Evolutionary conservation across 1,140 invertebrate species (phyloP).

Genomic region (Cydia splendana): DNA sequence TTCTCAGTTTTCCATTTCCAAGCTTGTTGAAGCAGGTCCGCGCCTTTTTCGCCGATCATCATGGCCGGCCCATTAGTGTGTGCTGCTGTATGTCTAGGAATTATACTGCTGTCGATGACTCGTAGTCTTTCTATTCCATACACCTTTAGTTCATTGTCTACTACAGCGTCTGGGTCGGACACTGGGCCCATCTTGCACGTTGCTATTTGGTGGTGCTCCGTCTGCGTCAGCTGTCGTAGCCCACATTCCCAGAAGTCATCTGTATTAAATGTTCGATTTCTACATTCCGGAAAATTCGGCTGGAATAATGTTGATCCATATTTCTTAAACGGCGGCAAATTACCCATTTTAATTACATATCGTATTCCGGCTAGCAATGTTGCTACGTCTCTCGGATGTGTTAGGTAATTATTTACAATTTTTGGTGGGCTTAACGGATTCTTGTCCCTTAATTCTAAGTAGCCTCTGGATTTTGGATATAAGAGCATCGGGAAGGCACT

Average conservation of each 20-base stretch:
- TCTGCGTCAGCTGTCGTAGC: conserved; percentile 81
- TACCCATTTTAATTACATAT: conserved; percentile 81
- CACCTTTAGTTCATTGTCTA: conserved; percentile 86
- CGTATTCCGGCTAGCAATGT: conserved; percentile 85
- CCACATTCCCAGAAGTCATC: conserved; percentile 89
- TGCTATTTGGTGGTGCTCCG: conserved; percentile 86
- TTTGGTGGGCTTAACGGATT: conserved; percentile 88
- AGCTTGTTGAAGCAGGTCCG: conserved; percentile 87
- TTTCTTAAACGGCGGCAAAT: conserved; percentile 82
- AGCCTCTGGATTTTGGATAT: conserved; percentile 87
- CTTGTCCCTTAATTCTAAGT: conserved; percentile 82
- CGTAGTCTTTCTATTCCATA: conserved; percentile 85
- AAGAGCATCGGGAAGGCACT: conserved; percentile 86
- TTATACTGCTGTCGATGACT: conserved; percentile 88
- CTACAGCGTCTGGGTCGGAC: conserved; percentile 85
- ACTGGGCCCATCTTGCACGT: conserved; percentile 89
- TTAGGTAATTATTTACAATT: conserved; percentile 88
- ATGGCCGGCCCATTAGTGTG: conserved; percentile 87
- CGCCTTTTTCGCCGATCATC: conserved; percentile 94
- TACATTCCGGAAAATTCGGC: conserved; percentile 82
- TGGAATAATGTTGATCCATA: conserved; percentile 81
- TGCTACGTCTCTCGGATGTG: conserved; percentile 82
- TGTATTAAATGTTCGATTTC: conserved; percentile 75
- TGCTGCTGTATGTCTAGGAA: conserved; percentile 85
- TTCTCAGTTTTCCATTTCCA: conserved; percentile 65